Base-by-base conservation (phyloP, 35 echinoderm and acorn worm species). In the Strongylocentrotus purpuratus region DNA sequence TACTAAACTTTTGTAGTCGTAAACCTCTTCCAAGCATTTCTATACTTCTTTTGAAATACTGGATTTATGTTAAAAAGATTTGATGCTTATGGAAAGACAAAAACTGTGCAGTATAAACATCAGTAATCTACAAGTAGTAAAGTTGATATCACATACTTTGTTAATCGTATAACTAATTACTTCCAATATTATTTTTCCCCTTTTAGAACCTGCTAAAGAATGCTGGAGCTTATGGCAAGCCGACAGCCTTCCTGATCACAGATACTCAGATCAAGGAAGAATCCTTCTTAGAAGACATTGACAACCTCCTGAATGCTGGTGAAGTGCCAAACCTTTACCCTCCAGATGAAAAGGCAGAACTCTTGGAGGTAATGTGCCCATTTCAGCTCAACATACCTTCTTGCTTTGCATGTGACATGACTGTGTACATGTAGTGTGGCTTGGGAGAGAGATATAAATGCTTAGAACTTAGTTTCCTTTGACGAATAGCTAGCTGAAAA, bases 201-300 rank as follows among this genome's bases (percentile, higher is more conserved):
- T 13, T 45, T 10, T 31, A 99, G 98, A 58, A 86, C 60, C 89
- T 99, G 92, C 87, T 99, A 85, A 99, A 99, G 95, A 98, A 96
- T 96, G 97, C 98, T 28, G 98, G 98, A 31, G 98, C 97, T 9
- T 89, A 91, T 31, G 98, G 98, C 15, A 99, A 99, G 90, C 95
- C 96, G 25, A 98, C 97, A 12, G 98, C 97, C 32, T 99, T 99
- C 95, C 95, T 99, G 47, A 99, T 98, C 85, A 98, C 98, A 92
- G 98, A 99, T 65, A 99, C 98, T 4, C 98, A 99, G 71, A 99
- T 99, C 92, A 99, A 99, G 87, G 97, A 99, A 87, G 98, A 99
- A 94, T 99, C 98, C 32, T 99, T 99, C 96, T 87, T 99, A 41
- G 98, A 99, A 94, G 98, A 98, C 47, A 99, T 99, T 85, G 98